phyloP scores from a whole-genome alignment of 1,140 invertebrate genomes.

The Aphelinus certus region DNA sequence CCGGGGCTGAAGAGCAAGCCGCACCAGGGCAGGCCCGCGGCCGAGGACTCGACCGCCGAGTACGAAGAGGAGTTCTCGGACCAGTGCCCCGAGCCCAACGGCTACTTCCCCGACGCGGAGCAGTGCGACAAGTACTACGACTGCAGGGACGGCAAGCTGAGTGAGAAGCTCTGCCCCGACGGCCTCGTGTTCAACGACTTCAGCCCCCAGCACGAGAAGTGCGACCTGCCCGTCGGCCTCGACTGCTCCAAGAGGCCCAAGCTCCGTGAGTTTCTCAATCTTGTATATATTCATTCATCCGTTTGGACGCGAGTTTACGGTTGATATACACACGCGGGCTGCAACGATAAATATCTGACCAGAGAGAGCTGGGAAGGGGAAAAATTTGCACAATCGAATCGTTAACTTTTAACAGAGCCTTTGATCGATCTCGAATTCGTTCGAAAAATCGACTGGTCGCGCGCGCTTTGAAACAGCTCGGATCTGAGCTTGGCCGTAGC shows the following conservation, averaged over 20 bases:
- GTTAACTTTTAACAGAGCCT: too few species aligned
- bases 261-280: slow-evolving; percentile 74
- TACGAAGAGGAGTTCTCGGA: slow-evolving; percentile 61
- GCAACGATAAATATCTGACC: too few species aligned
- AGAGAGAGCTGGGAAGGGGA: too few species aligned
- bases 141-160: slow-evolving; percentile 77
- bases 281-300: slow-evolving; percentile 7
- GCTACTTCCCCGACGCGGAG: slow-evolving; percentile 85
- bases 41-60: slow-evolving; percentile 43
- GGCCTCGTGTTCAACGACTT: slow-evolving; percentile 93
- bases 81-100: slow-evolving; percentile 83
- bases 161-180: slow-evolving; percentile 85
- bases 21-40: neutral
- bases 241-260: slow-evolving; percentile 82
- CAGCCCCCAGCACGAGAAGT: slow-evolving; percentile 83
- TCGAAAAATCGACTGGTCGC: too few species aligned
- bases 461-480: too few species aligned
- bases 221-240: slow-evolving; percentile 86
- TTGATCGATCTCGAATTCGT: too few species aligned
- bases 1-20: slow-evolving; percentile 39
- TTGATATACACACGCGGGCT: too few species aligned
- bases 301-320: too few species aligned
- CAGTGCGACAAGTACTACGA: slow-evolving; percentile 93
- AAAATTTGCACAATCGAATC: too few species aligned
- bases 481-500: too few species aligned